Percentiles rank a stretch among this genome's conserved stretches.
These are phyloP conservation scores for Lymantria monacha DNA, from an alignment of 2,888 invertebrate genomes.

Conservation along the genomic window DNA sequence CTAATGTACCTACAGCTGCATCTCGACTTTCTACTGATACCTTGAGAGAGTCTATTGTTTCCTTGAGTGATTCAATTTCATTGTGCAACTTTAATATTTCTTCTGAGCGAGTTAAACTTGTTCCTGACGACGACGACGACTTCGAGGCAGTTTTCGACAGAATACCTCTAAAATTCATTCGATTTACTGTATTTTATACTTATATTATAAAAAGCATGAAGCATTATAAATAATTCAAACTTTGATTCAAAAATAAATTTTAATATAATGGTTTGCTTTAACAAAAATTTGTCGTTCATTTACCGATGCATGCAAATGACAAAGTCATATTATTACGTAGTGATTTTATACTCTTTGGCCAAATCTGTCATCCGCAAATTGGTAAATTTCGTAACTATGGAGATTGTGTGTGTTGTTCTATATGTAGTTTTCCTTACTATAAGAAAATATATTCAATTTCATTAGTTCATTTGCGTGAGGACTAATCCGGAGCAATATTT, in stretches of 20 bases:
- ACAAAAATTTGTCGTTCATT: conserved; percentile 32
- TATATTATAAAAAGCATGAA: conserved; percentile 17
- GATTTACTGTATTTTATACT: conserved; percentile 26
- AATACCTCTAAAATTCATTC: conserved; percentile 48
- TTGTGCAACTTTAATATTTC: conserved; percentile 47
- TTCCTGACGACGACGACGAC: conserved; percentile 38
- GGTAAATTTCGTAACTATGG: too few species aligned
- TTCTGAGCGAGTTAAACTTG: conserved; percentile 31
- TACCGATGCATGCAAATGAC: conserved; percentile 15
- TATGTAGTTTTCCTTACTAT: too few species aligned
- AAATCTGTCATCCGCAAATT: too few species aligned
- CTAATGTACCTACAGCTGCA: conserved; percentile 64
- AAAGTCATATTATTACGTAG: conserved; percentile 1
- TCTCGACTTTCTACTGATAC: conserved; percentile 71
- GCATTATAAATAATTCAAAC: conserved; percentile 20
- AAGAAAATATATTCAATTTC: too few species aligned
- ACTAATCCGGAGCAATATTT: too few species aligned
- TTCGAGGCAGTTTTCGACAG: conserved; percentile 45
- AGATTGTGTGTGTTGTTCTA: too few species aligned
- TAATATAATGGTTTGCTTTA: conserved; percentile 18
- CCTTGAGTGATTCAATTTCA: conserved; percentile 69
- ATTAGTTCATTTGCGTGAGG: too few species aligned
- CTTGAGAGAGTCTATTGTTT: conserved; percentile 65
- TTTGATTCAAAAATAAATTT: conserved; percentile 22
- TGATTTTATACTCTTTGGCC: too few species aligned